A percentile compares a stretch with the other conserved stretches of the same genome.
Conservation (phyloP, 30 jellyfish, hydroid and myxozoan species). For the Hydractinia echinata region DNA sequence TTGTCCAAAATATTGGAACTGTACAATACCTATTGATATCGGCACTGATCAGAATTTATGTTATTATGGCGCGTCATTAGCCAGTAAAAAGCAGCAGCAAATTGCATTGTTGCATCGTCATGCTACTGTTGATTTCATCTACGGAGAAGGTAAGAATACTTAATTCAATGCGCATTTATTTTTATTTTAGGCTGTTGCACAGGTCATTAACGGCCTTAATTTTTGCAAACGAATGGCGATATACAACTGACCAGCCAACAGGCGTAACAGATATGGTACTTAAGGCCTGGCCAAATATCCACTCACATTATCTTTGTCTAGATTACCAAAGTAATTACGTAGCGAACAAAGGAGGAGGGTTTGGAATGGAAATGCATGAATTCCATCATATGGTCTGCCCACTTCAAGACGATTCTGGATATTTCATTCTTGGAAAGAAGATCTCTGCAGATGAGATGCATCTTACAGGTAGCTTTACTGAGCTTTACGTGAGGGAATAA, state of each 20-base stretch:
- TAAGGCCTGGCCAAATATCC: too few species aligned
- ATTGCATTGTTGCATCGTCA: conserved; percentile 2
- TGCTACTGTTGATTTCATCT: not conserved
- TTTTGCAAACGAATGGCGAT: too few species aligned
- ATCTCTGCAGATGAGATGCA: not conserved
- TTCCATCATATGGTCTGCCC: conserved; percentile 10
- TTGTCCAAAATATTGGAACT: conserved; percentile 8
- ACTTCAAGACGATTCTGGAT: conserved; percentile 7
- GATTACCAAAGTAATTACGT: conserved; percentile 16
- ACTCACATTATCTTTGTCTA: not conserved
- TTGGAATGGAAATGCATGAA: conserved; percentile 9
- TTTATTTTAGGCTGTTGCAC: too few species aligned
- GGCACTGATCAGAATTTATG: not conserved
- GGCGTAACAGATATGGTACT: too few species aligned
- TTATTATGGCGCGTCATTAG: conserved; percentile 3
- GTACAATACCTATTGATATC: conserved; percentile 2
- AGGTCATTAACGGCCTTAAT: too few species aligned
- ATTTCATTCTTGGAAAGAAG: not conserved
- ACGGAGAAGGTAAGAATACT: not conserved
- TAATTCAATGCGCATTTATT: not conserved
- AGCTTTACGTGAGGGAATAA: too few species aligned
- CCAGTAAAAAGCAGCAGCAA: not conserved
- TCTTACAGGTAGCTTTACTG: not conserved
- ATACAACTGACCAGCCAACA: too few species aligned
- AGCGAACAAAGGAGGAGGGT: not conserved